Evolutionary conservation across 2,113 vertebrate species (phyloP).

Genomic region (Paedocypris sp.): DNA sequence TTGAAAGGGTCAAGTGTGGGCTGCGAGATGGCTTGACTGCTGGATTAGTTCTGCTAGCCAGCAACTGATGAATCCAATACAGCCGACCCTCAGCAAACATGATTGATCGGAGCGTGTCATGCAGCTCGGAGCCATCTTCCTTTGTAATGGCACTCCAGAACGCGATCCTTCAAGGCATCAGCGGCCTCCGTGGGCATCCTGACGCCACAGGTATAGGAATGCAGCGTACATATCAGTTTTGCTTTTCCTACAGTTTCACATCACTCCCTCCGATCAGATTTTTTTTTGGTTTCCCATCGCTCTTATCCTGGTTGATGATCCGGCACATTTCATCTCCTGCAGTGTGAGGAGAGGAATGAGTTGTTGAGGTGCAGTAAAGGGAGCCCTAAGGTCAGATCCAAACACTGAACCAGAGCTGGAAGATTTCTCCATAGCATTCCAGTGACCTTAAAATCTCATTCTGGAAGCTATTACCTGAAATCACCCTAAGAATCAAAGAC

Average conservation of each 20-base stretch:
- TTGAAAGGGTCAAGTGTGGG: constrained; percentile 16
- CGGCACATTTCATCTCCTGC: constrained; percentile 1
- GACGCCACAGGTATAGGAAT: constrained; percentile 8
- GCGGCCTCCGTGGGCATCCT: neutral
- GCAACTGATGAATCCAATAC: constrained; percentile 22
- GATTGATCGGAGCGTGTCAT: constrained; percentile 26
- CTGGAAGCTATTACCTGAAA: constrained; percentile 56
- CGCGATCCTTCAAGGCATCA: neutral
- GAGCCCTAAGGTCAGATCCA: constrained; percentile 16
- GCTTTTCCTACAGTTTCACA: constrained; percentile 1
- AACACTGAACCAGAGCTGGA: constrained; percentile 4
- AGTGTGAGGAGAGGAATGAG: neutral
- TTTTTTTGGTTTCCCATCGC: neutral
- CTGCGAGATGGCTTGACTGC: constrained; percentile 7
- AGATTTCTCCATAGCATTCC: constrained; percentile 39
- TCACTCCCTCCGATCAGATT: neutral
- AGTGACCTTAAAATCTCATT: constrained; percentile 38
- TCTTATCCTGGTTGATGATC: neutral
- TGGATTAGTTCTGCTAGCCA: constrained; percentile 2
- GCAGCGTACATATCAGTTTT: constrained; percentile 4
- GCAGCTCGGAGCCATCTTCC: constrained; percentile 1
- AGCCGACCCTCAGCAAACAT: constrained; percentile 15
- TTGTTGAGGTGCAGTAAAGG: neutral
- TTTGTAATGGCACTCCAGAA: constrained; percentile 12
- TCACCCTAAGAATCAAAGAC: constrained; percentile 44